Conservation (phyloP, 1,140 invertebrate species). For the Papilio polytes region DNA sequence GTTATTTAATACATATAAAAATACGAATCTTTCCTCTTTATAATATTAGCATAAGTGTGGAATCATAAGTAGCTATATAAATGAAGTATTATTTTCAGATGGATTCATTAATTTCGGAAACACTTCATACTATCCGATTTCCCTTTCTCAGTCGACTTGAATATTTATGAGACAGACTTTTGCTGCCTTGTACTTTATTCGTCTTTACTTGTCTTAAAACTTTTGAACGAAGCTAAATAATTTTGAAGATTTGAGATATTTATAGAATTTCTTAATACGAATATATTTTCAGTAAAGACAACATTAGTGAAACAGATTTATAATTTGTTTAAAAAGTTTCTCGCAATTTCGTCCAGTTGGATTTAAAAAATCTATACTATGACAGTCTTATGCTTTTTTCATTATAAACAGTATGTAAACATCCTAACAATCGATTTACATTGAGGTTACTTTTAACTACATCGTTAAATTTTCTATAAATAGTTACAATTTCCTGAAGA, state of each 20-base stretch:
- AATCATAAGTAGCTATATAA: not conserved
- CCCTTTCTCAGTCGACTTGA: constrained; percentile 52
- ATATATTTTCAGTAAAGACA: too few species aligned
- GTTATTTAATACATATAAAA: too few species aligned
- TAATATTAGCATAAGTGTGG: not conserved
- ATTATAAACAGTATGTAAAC: too few species aligned
- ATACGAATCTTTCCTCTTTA: too few species aligned
- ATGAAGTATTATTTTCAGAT: not conserved
- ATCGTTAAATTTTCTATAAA: not conserved
- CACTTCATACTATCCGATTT: constrained; percentile 56
- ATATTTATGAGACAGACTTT: constrained; percentile 67
- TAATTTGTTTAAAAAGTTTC: too few species aligned
- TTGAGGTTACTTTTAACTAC: too few species aligned
- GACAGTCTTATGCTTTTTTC: too few species aligned
- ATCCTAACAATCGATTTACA: too few species aligned
- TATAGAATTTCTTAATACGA: too few species aligned
- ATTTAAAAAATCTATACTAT: too few species aligned
- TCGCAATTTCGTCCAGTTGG: too few species aligned
- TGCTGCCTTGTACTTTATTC: constrained; percentile 51
- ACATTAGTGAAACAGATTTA: too few species aligned
- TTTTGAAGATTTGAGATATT: constrained; percentile 3
- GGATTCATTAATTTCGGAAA: not conserved
- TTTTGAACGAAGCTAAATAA: not conserved
- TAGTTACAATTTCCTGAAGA: not conserved
- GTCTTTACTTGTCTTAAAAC: not conserved